Evolutionary conservation across 1,140 invertebrate genomes (phyloP).

Genomic region (Trissolcus basalis): DNA sequence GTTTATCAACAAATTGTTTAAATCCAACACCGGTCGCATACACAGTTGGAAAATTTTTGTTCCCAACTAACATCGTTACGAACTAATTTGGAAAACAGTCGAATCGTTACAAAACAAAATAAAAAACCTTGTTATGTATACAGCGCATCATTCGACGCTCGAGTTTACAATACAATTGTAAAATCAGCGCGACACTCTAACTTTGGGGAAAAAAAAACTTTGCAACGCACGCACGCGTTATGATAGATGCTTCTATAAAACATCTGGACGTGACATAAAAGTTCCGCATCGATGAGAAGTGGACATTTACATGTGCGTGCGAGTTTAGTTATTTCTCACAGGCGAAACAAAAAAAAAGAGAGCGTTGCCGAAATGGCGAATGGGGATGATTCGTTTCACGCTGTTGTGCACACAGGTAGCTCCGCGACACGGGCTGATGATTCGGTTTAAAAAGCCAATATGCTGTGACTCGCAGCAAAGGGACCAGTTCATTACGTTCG

Average conservation of each 20-base stretch:
- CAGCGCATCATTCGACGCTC: too few species aligned
- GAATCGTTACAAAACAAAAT: constrained; percentile 6
- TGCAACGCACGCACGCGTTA: constrained; percentile 32
- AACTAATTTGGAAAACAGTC: constrained; percentile 25
- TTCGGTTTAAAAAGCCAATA: constrained; percentile 54
- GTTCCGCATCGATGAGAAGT: constrained; percentile 59
- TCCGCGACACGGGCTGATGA: constrained; percentile 47
- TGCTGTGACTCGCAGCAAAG: constrained; percentile 47
- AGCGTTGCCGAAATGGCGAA: constrained; percentile 30
- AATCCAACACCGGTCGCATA: too few species aligned
- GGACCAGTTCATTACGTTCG: constrained; percentile 51
- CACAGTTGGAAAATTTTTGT: constrained; percentile 23
- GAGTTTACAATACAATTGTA: constrained; percentile 38
- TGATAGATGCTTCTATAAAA: constrained; percentile 59
- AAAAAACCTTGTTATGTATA: too few species aligned
- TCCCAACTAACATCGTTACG: constrained; percentile 14
- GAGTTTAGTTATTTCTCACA: constrained; percentile 55
- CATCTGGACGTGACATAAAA: constrained; percentile 57
- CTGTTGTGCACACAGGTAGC: constrained; percentile 45
- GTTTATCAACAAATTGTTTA: too few species aligned
- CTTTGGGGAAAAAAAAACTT: constrained; percentile 47
- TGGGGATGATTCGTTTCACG: constrained; percentile 56
- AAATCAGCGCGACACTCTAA: constrained; percentile 13
- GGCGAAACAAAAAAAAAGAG: constrained; percentile 35
- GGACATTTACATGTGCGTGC: constrained; percentile 57